These are phyloP conservation scores for Pseudotriccus pelzelni DNA, from an alignment of 2,797 vertebrate species.

Conservation along the genomic window DNA sequence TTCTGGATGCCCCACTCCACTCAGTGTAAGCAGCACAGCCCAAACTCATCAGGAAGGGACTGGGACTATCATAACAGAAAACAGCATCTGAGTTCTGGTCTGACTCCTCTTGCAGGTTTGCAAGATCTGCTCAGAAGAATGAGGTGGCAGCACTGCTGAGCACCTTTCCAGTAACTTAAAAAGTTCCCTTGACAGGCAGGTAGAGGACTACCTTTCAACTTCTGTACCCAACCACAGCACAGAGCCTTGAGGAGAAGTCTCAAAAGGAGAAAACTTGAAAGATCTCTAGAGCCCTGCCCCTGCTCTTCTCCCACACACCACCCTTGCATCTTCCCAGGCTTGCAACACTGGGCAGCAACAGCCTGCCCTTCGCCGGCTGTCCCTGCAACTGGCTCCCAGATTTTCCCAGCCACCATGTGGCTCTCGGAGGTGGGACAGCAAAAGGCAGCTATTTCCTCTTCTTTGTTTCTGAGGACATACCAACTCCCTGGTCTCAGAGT, in stretches of 20 bases:
- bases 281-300: neutral
- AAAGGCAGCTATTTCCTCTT: neutral
- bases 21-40: neutral
- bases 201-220: neutral
- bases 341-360: neutral
- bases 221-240: neutral
- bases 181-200: neutral
- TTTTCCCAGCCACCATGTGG: neutral
- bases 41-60: neutral
- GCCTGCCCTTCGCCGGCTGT: neutral
- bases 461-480: conserved; percentile 7
- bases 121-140: neutral
- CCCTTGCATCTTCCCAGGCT: neutral
- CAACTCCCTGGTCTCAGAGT: neutral
- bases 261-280: neutral
- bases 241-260: neutral
- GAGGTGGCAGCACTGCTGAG: neutral
- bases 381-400: neutral
- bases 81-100: neutral
- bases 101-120: neutral
- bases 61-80: neutral
- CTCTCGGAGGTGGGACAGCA: neutral
- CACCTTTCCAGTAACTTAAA: neutral
- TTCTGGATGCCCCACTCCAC: neutral
- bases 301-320: accelerated